Conservation (phyloP, 2,113 vertebrate genomes). For the Gallinago jamesoni region DNA sequence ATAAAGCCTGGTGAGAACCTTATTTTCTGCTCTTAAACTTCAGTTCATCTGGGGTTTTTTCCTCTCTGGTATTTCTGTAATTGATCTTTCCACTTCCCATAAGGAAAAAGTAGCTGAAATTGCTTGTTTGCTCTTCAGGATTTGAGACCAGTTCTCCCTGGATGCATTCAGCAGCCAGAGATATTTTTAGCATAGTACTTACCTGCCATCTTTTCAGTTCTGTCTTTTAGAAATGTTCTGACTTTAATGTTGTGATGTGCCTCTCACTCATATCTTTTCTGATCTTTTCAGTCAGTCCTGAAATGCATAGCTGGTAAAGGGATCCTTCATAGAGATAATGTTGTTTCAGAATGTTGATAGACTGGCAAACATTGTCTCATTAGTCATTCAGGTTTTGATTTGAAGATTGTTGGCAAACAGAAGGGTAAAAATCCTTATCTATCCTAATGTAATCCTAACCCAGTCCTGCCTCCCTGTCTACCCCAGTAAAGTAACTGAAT, state of each 20-base stretch:
- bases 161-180: not conserved
- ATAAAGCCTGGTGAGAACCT: constrained; percentile 79
- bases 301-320: not conserved
- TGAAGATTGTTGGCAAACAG: not conserved
- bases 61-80: not conserved
- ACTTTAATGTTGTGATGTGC: not conserved
- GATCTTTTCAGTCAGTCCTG: not conserved
- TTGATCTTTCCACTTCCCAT: not conserved
- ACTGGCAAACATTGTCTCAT: not conserved
- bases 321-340: not conserved
- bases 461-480: not conserved
- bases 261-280: not conserved
- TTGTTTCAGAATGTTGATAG: not conserved
- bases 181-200: not conserved
- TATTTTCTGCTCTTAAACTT: not conserved
- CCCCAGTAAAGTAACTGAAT: not conserved
- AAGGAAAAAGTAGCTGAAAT: not conserved
- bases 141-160: not conserved
- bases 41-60: not conserved
- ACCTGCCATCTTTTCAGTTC: not conserved
- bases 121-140: not conserved
- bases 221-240: not conserved
- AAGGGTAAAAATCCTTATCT: not conserved
- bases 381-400: not conserved
- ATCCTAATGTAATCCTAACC: not conserved